A percentile compares a stretch with the other conserved stretches of the same genome.
Evolutionary conservation across 2,113 vertebrate species (phyloP).

Genomic region (Callithrix jacchus): DNA sequence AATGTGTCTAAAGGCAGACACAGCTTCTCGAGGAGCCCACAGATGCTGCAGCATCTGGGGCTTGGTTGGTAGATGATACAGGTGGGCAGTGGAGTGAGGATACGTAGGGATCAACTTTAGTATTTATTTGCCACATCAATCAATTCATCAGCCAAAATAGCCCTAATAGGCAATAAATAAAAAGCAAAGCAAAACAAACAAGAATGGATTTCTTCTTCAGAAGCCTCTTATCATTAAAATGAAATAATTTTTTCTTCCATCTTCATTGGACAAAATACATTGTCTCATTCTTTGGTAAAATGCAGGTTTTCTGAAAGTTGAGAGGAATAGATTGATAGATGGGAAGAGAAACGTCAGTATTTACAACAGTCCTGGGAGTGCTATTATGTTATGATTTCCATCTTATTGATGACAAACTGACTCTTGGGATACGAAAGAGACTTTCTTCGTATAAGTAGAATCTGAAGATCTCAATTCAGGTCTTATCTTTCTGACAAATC

Average conservation of each 20-base stretch:
- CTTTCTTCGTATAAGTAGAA: neutral
- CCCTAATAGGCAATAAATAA: neutral
- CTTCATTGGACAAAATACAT: neutral
- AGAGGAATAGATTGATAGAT: neutral
- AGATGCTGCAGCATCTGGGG: neutral
- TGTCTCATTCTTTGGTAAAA: neutral
- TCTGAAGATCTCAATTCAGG: neutral
- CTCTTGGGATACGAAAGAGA: neutral
- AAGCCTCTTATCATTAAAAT: neutral
- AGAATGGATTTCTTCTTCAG: slow-evolving; percentile 31
- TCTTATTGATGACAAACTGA: neutral
- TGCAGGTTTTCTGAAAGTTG: neutral
- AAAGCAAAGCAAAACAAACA: slow-evolving; percentile 11
- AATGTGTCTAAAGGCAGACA: neutral
- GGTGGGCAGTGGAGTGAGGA: neutral
- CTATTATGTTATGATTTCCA: neutral
- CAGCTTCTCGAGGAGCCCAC: neutral
- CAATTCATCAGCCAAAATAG: neutral
- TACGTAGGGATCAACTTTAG: neutral
- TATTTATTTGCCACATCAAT: neutral
- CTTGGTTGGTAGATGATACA: neutral
- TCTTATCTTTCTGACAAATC: neutral
- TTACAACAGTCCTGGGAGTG: neutral
- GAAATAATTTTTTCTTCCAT: slow-evolving; percentile 11
- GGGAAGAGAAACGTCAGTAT: neutral